Evolutionary conservation across 2,113 vertebrate species (phyloP).

Genomic region (Cyanoderma ruficeps): DNA sequence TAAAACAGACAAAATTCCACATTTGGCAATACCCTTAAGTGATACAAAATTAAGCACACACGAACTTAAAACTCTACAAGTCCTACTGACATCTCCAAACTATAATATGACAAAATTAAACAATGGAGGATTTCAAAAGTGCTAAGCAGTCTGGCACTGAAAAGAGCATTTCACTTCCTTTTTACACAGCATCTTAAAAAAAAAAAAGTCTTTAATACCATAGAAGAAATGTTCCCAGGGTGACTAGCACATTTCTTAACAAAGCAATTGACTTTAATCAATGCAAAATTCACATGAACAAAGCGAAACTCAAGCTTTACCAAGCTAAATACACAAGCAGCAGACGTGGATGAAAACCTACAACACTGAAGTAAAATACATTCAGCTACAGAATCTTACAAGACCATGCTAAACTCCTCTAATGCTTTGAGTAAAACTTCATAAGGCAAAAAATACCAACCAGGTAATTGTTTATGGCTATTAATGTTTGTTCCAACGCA

Average conservation of each 20-base stretch:
- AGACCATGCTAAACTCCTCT: neutral
- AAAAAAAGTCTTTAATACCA: neutral
- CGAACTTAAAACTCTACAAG: accelerated
- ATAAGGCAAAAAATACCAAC: neutral
- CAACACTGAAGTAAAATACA: neutral
- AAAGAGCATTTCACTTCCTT: neutral
- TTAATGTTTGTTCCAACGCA: neutral
- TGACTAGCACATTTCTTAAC: neutral
- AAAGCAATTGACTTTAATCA: neutral
- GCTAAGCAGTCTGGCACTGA: neutral
- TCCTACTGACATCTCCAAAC: neutral
- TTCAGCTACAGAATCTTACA: neutral
- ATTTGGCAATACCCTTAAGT: neutral
- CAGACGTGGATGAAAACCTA: neutral
- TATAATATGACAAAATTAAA: neutral
- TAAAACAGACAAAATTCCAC: neutral
- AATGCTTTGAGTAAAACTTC: neutral
- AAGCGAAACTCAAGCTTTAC: neutral
- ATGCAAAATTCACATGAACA: neutral
- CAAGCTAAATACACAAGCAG: neutral
- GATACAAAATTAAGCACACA: neutral
- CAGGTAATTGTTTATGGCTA: neutral
- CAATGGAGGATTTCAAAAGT: neutral
- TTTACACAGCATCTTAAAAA: neutral
- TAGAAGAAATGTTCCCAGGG: neutral